Conservation (phyloP, 1,140 invertebrate genomes). For the Metopolophium dirhodum region DNA sequence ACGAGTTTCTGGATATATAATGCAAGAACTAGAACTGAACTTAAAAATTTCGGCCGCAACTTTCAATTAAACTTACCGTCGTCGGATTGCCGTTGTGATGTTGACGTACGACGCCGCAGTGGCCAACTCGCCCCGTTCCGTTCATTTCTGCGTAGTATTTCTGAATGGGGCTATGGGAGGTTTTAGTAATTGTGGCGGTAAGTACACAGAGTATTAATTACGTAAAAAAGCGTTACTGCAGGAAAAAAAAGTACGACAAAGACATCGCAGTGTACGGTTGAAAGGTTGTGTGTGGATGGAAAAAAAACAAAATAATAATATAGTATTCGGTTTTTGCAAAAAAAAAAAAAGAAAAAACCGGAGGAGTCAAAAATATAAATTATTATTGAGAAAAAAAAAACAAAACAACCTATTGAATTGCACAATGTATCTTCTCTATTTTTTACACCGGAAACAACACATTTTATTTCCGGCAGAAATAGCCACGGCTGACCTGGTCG, state of each 20-base stretch:
- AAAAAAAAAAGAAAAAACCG: background rate
- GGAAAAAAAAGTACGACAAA: background rate
- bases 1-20: background rate
- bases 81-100: background rate
- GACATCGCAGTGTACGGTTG: background rate
- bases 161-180: background rate
- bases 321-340: background rate
- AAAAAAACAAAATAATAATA: background rate
- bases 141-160: background rate
- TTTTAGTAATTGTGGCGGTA: background rate
- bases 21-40: background rate
- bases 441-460: conserved; percentile 16
- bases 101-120: background rate
- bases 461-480: conserved; percentile 12
- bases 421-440: background rate
- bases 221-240: background rate
- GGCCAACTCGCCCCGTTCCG: background rate
- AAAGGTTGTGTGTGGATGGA: background rate
- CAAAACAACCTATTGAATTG: background rate
- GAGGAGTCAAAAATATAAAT: conserved; percentile 1
- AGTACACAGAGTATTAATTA: background rate
- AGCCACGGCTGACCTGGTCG: conserved; percentile 4
- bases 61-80: conserved; percentile 25
- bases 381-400: background rate
- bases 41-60: conserved; percentile 12